Evolutionary conservation across 92 coral and sea anemone genomes (phyloP), one percentile per base, ranked within the genome.

Genomic region (Epizoanthus illoricatus): DNA sequence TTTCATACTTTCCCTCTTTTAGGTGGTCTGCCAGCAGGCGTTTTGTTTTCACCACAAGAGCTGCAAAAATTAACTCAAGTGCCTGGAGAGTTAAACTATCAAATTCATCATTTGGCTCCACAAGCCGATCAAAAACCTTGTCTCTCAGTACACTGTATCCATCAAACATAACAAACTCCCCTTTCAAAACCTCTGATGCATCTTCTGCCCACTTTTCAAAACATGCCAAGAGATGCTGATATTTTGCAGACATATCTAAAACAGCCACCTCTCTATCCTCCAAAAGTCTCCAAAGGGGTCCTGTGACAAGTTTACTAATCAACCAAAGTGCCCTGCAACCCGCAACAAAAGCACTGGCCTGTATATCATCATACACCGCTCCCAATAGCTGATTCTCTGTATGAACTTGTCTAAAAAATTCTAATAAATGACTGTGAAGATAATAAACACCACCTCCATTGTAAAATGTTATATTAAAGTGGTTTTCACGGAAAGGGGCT

Each of bases 1-100:
- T 24, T 62, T 63, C 72, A 62, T 81, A 81, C 24, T 64, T 81
- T 19, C 85, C 85, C 10, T 16, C 85, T 24, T 42, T 41, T 24
- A 81, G 13, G 65, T 81, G 74, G 73, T 67, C 85, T 81, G 20
- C 76, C 76, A 81, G 39, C 23, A 81, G 60, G 3, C 85, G 75
- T 11, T 81, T 80, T 52, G 74, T 79, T 23, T 79, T 79, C 3
- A 73, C 78, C 10, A 73, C 78, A 47, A 73, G 62, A 49, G 55
- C 55, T 49, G 55, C 55, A 8, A 79, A 79, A 7, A 79, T 65
- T 41, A 79, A 43, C 84, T 79, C 73, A 79, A 79, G 84, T 70
- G 73, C 84, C 58, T 79, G 71, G 65, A 41, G 84, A 19, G 84
- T 64, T 72, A 79, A 79, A 42, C 62, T 79, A 70, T 79, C 72